Evolutionary conservation across 1,140 invertebrate species (phyloP).

Genomic region (Panagrolaimus sp.): DNA sequence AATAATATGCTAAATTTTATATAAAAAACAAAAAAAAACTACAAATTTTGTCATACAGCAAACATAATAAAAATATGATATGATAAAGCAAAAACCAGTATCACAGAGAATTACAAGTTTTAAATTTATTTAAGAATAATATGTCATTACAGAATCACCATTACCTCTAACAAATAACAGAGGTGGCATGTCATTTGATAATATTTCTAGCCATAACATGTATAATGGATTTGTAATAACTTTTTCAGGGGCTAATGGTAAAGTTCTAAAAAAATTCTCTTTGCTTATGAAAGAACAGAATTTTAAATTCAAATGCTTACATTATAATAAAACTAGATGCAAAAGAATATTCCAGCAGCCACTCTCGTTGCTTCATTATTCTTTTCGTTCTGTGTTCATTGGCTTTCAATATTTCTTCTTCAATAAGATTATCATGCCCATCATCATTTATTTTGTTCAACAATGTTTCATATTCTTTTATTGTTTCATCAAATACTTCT

Average conservation of each 20-base stretch:
- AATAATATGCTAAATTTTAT: too few relatives aligned
- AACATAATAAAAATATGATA: too few relatives aligned
- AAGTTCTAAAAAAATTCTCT: conserved; percentile 22
- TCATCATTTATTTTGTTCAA: conserved; percentile 29
- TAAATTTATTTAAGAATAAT: conserved; percentile 70
- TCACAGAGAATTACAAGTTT: too few relatives aligned
- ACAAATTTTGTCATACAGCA: too few relatives aligned
- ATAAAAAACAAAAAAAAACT: too few relatives aligned
- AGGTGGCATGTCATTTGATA: conserved; percentile 81
- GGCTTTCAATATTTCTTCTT: conserved; percentile 27
- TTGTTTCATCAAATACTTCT: conserved; percentile 35
- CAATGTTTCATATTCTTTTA: conserved; percentile 35
- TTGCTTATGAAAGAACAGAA: background rate
- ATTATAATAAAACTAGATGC: conserved; percentile 42
- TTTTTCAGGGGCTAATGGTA: conserved; percentile 25
- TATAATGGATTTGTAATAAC: conserved; percentile 64
- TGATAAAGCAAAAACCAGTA: too few relatives aligned
- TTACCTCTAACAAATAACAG: conserved; percentile 85
- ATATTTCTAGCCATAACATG: conserved; percentile 86
- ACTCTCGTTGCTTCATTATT: conserved; percentile 38
- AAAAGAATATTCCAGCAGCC: conserved; percentile 38
- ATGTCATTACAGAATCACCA: conserved; percentile 84
- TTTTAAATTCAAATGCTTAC: conserved; percentile 21
- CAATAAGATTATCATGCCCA: conserved; percentile 3
- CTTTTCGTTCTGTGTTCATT: conserved; percentile 25